Base-by-base conservation (phyloP, 2,888 invertebrate genomes). In the Rapana venosa region DNA sequence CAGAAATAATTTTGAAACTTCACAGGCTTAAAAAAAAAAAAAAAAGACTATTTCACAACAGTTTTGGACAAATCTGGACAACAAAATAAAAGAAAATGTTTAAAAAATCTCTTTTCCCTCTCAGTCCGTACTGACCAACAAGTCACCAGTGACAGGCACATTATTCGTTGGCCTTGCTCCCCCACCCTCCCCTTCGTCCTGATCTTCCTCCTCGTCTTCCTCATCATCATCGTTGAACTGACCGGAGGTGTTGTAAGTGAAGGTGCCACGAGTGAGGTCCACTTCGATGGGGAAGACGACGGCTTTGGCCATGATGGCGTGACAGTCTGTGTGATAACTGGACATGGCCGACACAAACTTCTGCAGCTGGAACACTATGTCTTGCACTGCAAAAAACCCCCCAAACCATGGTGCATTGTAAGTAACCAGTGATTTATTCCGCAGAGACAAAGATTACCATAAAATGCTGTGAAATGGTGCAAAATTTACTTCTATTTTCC, bases 231-330 rank as follows among this genome's bases (percentile, higher is more conserved):
- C 95, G 91, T 96, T 96, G 87, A 96, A 94, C 90, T 95, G 95
- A 85, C 94, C 93, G 0, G 95, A 93, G 4, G 95, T 95, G 91
- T 96, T 95, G 91, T 96, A 99, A 93, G 98, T 98, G 96, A 99
- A 99, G 47, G 98, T 98, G 90, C 98, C 98, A 93, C 98, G 98
- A 0, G 98, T 98, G 15, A 99, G 97, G 96, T 99, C 99, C n/a
- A 99, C 98, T 97, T 99, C 99, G 0, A 99, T 98, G 0, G 99
- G 99, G 96, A 99, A 99, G 2, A 99, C 97, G 47, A 96, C 95
- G 0, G 98, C 97, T 87, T 97, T 97, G 91, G 96, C 96, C 94
- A 99, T 97, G 36, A 83, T 47, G 61, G 97, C 97, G 90, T 98
- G 97, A 8, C 98, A 98, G 91, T 98, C 98, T 87, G 97, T 97